Evolutionary conservation across 2,888 invertebrate species (phyloP).

Genomic region (Leptopilina drosophilae): DNA sequence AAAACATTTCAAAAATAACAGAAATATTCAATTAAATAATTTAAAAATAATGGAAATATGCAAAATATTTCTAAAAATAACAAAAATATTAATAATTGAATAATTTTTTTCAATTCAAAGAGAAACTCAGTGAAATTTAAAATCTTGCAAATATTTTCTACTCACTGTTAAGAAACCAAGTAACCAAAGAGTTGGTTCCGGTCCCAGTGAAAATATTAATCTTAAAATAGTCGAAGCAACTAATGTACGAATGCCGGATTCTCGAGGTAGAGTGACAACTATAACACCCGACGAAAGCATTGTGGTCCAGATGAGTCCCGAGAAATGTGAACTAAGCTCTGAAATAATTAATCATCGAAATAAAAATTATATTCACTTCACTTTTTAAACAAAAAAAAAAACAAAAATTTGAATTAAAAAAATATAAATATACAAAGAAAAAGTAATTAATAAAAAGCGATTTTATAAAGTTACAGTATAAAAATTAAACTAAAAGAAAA

Average conservation of each 20-base stretch:
- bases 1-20: slow-evolving; percentile 13
- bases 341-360: slow-evolving; percentile 57
- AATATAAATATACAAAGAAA: too few species aligned
- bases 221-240: slow-evolving; percentile 90
- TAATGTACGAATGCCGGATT: slow-evolving; percentile 87
- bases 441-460: too few species aligned
- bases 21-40: too few species aligned
- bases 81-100: too few species aligned
- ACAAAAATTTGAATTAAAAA: too few species aligned
- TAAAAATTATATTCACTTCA: slow-evolving; percentile 10
- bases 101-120: too few species aligned
- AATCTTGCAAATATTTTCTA: slow-evolving; percentile 43
- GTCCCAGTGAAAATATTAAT: slow-evolving; percentile 93
- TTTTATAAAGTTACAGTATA: too few species aligned
- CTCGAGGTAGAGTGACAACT: slow-evolving; percentile 87
- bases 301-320: slow-evolving; percentile 91
- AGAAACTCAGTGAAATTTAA: too few species aligned
- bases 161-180: slow-evolving; percentile 91
- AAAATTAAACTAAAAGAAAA: too few species aligned
- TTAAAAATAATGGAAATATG: too few species aligned
- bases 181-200: slow-evolving; percentile 93
- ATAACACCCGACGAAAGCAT: slow-evolving; percentile 86
- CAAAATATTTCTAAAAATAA: slow-evolving; percentile 3
- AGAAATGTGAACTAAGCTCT: slow-evolving; percentile 91
- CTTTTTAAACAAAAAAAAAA: background rate